Base-by-base conservation (phyloP, 2,888 invertebrate genomes). In the Meghimatium bilineatum region DNA sequence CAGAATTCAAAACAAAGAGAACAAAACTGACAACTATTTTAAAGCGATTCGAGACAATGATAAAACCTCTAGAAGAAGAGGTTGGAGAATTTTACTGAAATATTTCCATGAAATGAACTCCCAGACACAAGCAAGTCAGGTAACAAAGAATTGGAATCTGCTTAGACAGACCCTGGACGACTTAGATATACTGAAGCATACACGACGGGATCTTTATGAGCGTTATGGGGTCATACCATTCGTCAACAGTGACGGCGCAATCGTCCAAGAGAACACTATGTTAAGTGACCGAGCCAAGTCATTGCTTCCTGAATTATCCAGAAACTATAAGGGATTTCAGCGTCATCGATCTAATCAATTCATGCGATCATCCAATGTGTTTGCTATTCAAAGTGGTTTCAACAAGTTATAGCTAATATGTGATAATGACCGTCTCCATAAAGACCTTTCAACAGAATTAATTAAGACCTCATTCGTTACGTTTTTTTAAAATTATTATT, bases 171-270 rank as follows among this genome's bases (percentile, higher is more conserved):
- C 90, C 1, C 76, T 90, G n/a, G 87, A 87, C 66, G 89, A 88
- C 2, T n/a, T 90, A 85, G 85, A 89, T 12, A 89, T 90, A 84
- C 72, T 87, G 72, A 89, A 91, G 23, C 85, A 86, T 56, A 86
- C 90, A 17, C 86, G 91, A 36, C 82, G 87, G 79, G 91, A 91
- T 76, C 85, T 91, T 66, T 91, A 91, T 84, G 86, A 90, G 77
- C 75, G 91, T 32, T 91, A 91, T 76, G 91, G 91, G 8, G 84
- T 91, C 29, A 80, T 91, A 20, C 91, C 91, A 6, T 88, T 85
- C 1, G 72, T 87, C 1, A 82, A 85, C 38, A 86, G 85, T 5
- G 89, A 91, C 36, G 91, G 91, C 20, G 85, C 85, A 1, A 81
- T 87, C 23, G 88, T 88, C 12, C 89, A 87, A 85, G 89, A 89